Conservation (phyloP, 2,888 invertebrate genomes). For the Achlya flavicornis region DNA sequence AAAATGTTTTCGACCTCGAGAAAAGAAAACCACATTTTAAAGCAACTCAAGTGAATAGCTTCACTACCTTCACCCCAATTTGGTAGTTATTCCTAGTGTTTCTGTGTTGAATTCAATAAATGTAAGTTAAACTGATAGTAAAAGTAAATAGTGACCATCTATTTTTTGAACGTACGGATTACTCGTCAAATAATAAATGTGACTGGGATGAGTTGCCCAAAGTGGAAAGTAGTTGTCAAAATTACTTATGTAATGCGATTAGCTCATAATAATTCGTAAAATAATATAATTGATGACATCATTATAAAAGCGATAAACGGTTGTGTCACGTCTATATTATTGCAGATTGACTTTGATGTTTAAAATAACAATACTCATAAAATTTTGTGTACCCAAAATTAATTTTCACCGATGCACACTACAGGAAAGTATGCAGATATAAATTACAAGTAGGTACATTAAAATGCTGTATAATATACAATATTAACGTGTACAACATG, state of each 20-base stretch:
- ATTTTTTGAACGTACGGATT: not conserved
- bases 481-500: conserved; percentile 26
- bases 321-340: too few species aligned
- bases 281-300: not conserved
- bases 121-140: not conserved
- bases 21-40: conserved; percentile 18
- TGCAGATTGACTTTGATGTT: too few species aligned
- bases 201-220: not conserved
- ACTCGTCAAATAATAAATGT: not conserved
- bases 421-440: not conserved
- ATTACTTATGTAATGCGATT: conserved; percentile 3
- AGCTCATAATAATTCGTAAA: not conserved
- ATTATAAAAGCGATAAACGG: not conserved
- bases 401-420: not conserved
- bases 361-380: too few species aligned
- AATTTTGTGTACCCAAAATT: not conserved
- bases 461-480: not conserved
- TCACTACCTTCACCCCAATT: not conserved
- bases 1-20: conserved; percentile 34
- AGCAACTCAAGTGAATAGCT: not conserved
- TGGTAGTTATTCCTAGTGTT: too few species aligned
- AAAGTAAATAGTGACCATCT: not conserved
- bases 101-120: too few species aligned
- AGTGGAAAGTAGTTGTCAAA: conserved; percentile 3
- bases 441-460: not conserved